Evolutionary conservation across 2,113 vertebrate species (phyloP), one percentile per base, ranked within the genome.

Genomic region (Nycticryphes semicollaris): DNA sequence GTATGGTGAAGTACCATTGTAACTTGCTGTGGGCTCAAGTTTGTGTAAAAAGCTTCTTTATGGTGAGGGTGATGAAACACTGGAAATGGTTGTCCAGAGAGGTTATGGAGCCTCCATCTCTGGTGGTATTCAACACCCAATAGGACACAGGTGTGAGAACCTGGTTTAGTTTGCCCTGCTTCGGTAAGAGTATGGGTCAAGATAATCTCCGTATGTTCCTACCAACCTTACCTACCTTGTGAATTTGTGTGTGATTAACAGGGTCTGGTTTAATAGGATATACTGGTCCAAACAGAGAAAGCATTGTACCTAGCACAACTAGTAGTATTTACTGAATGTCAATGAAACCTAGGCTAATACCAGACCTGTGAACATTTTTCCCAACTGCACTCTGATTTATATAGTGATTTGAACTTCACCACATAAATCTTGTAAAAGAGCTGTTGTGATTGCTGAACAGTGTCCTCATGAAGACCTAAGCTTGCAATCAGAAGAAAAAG

Each of bases 261-360:
- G 22, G 10, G 3, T 2, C 21, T 89, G 6, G 25, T 68, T 85
- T 68, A 45, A 73, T 20, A 50, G 23, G 17, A 43, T 57, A 57
- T 5, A 14, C 5, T 47, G 6, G 7, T 51, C 19, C 22, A 51
- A 78, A 70, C 2, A 56, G 39, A 67, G 16, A 35, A 81, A 31
- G 1, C 7, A 31, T 19, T 39, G 33, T 68, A 68, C 27, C 11
- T 51, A 21, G 10, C 3, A 2, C 28, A 62, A 39, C 2, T n/a
- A 51, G 10, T 81, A 56, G 3, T 37, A 45, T 28, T 27, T 67
- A 35, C 5, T 20, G 18, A 90, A 82, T 33, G 23, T 51, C n/a
- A 82, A 0, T 39, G 48, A 89, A 72, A 70, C 3, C 4, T 59
- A 0, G 0, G 20, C 15, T 70, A 37, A 25, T 22, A 16, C 25